Evolutionary conservation across 2,113 vertebrate species (phyloP).

Genomic region (Phrynosoma blainvillii): DNA sequence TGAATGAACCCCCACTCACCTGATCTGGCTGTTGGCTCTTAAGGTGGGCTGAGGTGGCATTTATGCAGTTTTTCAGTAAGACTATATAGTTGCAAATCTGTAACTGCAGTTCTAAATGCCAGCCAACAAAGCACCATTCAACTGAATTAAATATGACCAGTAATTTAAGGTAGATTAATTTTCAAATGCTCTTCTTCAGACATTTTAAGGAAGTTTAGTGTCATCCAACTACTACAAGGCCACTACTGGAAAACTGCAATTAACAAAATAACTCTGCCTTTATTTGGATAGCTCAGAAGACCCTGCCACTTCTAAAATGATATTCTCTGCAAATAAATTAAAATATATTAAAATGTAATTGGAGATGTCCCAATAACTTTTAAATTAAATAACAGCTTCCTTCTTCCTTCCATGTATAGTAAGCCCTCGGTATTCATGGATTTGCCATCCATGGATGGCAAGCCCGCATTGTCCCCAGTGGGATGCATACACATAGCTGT

Average conservation of each 20-base stretch:
- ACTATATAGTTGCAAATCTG: too few species aligned
- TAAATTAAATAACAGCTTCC: background rate
- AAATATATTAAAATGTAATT: background rate
- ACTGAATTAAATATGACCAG: background rate
- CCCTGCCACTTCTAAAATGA: background rate
- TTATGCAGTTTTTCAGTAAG: too few species aligned
- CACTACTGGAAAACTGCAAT: background rate
- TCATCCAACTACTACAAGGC: background rate
- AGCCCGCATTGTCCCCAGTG: too few species aligned
- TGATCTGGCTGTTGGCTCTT: too few species aligned
- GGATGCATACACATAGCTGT: too few species aligned
- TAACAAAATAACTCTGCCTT: background rate
- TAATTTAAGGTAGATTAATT: background rate
- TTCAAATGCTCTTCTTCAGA: conserved; percentile 1
- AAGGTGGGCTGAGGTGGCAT: too few species aligned
- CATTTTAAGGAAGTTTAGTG: background rate
- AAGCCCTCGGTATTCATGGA: too few species aligned
- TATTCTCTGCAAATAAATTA: background rate
- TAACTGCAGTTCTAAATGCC: too few species aligned
- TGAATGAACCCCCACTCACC: too few species aligned
- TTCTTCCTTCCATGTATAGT: too few species aligned
- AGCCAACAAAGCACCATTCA: background rate
- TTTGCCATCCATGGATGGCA: too few species aligned
- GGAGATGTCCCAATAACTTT: background rate
- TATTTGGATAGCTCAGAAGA: background rate